These are phyloP conservation scores for Varroa destructor DNA, from an alignment of 1,140 invertebrate genomes.

Conservation along the genomic window DNA sequence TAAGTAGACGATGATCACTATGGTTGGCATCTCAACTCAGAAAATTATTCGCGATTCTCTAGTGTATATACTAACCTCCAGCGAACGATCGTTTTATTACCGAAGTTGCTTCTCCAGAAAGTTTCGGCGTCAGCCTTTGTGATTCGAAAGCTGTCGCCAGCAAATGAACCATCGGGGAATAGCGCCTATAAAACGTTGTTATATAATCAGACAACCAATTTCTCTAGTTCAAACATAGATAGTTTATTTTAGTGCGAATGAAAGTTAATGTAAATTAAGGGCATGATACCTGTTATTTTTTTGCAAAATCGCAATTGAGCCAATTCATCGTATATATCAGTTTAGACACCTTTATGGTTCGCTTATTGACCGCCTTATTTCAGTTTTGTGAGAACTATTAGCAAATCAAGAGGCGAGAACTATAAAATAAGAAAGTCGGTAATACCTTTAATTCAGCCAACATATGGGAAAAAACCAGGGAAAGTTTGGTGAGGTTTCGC, in stretches of 20 bases:
- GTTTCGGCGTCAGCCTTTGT: conserved; percentile 99
- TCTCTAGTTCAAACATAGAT: too few relatives aligned
- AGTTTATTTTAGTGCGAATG: too few relatives aligned
- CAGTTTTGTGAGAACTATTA: too few relatives aligned
- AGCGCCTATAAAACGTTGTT: conserved; percentile 39
- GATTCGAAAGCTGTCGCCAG: conserved; percentile 92
- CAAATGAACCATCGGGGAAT: conserved; percentile 85
- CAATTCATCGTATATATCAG: too few relatives aligned
- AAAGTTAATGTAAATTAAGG: too few relatives aligned
- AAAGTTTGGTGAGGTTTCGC: conserved; percentile 90
- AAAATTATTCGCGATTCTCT: background rate
- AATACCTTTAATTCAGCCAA: conserved; percentile 86
- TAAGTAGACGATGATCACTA: conserved; percentile 4
- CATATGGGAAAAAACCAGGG: conserved; percentile 99
- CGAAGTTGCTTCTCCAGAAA: conserved; percentile 92
- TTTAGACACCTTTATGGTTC: too few relatives aligned
- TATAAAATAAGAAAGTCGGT: too few relatives aligned
- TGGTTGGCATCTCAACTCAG: background rate
- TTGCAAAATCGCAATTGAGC: too few relatives aligned
- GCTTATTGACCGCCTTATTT: too few relatives aligned
- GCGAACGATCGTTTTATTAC: conserved; percentile 88
- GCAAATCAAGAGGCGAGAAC: too few relatives aligned
- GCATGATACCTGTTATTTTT: too few relatives aligned
- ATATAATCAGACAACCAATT: conserved; percentile 45
- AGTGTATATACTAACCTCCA: conserved; percentile 58